Conservation (phyloP, 2,888 invertebrate species). For the Pammene aurita region DNA sequence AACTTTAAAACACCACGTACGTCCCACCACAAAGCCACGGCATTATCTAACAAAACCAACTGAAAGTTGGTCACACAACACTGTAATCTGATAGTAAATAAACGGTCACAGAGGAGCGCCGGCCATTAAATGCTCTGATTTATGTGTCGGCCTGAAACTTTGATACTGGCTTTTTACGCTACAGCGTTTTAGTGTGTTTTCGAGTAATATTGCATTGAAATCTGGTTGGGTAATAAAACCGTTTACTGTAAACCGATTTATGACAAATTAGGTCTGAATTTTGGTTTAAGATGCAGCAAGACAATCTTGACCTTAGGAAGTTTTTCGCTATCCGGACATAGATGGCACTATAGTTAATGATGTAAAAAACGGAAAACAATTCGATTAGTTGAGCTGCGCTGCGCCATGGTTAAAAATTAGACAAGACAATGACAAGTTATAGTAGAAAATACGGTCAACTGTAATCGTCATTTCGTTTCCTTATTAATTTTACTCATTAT, state of each 20-base stretch:
- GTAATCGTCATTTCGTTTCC: no score
- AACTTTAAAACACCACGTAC: constrained; percentile 6
- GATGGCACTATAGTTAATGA: no score
- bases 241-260: neutral
- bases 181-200: constrained; percentile 31
- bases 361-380: no score
- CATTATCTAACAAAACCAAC: constrained; percentile 40
- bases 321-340: no score
- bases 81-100: constrained; percentile 53
- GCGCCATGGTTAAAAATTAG: no score
- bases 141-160: constrained; percentile 52
- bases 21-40: constrained; percentile 12
- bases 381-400: no score
- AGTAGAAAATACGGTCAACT: no score
- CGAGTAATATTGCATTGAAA: constrained; percentile 12
- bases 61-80: constrained; percentile 40
- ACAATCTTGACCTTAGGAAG: no score
- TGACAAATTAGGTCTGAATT: neutral
- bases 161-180: constrained; percentile 40
- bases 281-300: no score
- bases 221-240: constrained; percentile 1
- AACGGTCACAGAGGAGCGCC: constrained; percentile 52
- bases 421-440: no score
- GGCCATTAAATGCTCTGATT: constrained; percentile 58
- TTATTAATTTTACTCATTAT: no score